Percentiles rank a stretch among this genome's conserved stretches.
Conservation (phyloP, 2,113 vertebrate genomes). For the Ictalurus punctatus region DNA sequence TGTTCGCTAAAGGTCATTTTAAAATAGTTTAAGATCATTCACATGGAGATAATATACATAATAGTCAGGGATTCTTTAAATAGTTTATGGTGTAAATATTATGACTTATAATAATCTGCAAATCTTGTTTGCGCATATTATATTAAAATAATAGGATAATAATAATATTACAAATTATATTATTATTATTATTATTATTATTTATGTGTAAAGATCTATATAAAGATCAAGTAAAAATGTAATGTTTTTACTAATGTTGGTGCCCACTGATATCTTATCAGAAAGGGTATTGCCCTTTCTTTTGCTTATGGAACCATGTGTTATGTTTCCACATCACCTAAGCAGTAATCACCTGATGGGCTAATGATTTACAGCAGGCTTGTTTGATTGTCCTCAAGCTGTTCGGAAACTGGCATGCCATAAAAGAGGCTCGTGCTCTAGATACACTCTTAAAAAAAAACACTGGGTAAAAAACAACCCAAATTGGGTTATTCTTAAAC, state of each 20-base stretch:
- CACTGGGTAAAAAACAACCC: too few species aligned
- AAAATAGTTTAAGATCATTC: neutral
- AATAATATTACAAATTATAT: too few species aligned
- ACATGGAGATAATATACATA: too few species aligned
- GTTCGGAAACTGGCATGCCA: neutral
- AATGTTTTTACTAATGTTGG: neutral
- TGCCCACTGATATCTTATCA: neutral
- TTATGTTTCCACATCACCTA: neutral
- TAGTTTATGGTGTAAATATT: too few species aligned
- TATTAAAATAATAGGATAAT: too few species aligned
- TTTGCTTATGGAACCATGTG: neutral
- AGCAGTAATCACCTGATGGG: neutral
- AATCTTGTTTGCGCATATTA: too few species aligned
- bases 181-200: too few species aligned
- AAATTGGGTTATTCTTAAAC: too few species aligned
- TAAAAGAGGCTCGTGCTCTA: neutral
- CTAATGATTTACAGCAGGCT: slow-evolving; percentile 22
- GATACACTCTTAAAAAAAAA: neutral
- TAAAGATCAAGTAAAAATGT: neutral
- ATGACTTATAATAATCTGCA: too few species aligned
- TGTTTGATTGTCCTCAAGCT: slow-evolving; percentile 20
- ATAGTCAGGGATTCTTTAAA: too few species aligned
- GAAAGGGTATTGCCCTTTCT: neutral
- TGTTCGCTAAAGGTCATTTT: neutral
- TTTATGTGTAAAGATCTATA: neutral